These are phyloP conservation scores for Acleris laterana DNA, from an alignment of 2,888 invertebrate species.

Conservation along the genomic window DNA sequence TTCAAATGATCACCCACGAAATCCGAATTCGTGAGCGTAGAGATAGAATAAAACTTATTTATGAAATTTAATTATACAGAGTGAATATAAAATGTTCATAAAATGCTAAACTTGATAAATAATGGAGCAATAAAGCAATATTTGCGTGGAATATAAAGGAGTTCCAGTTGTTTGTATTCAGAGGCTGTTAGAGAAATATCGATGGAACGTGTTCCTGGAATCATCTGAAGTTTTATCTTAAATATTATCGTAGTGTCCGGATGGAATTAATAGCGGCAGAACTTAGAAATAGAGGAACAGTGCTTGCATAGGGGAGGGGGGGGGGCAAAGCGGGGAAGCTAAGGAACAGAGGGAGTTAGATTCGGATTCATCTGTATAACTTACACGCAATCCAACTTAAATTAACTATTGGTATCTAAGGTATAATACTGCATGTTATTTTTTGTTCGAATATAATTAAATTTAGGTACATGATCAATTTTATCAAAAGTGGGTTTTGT, in stretches of 20 bases:
- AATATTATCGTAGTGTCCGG: background rate
- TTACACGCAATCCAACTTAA: too few relatives aligned
- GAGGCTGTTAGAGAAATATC: slow-evolving; percentile 34
- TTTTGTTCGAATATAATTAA: too few relatives aligned
- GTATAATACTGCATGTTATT: too few relatives aligned
- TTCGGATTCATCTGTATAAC: too few relatives aligned
- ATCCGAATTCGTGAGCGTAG: background rate
- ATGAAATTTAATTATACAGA: slow-evolving; percentile 32
- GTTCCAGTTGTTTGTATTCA: slow-evolving; percentile 36
- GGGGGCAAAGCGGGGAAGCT: too few relatives aligned
- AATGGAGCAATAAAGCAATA: slow-evolving; percentile 37
- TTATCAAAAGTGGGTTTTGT: too few relatives aligned
- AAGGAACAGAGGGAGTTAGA: too few relatives aligned
- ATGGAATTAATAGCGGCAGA: background rate
- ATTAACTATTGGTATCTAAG: too few relatives aligned
- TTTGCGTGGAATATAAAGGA: slow-evolving; percentile 37
- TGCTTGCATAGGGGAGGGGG: too few relatives aligned
- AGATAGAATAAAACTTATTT: slow-evolving; percentile 15
- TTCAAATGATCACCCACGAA: background rate
- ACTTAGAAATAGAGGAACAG: background rate
- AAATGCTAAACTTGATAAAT: slow-evolving; percentile 37
- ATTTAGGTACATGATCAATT: too few relatives aligned
- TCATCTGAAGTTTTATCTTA: slow-evolving; percentile 19
- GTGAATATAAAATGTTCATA: slow-evolving; percentile 32
- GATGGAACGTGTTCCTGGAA: slow-evolving; percentile 30